phyloP scores from a whole-genome alignment of 2,797 vertebrate species.

The Urophycis tenuis region DNA sequence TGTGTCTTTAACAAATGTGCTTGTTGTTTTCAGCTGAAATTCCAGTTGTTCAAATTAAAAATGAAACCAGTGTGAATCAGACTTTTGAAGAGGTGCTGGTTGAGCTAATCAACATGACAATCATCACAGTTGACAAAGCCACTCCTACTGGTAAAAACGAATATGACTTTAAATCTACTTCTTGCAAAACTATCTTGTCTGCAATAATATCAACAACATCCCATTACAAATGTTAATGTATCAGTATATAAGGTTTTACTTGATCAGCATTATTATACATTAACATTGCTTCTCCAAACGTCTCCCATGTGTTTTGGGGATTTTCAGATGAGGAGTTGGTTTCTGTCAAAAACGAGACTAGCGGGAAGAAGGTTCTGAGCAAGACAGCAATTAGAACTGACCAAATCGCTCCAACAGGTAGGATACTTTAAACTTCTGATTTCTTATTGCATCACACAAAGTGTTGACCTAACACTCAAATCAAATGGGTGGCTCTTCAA shows the following conservation, averaged over 20 bases:
- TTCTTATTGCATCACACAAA: background rate
- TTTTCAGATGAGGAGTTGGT: slow-evolving; percentile 37
- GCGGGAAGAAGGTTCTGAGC: slow-evolving; percentile 30
- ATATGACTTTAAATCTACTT: background rate
- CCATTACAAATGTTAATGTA: background rate
- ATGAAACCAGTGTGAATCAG: slow-evolving; percentile 10
- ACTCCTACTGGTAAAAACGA: slow-evolving; percentile 5
- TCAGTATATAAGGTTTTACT: background rate
- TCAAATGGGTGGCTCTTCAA: background rate
- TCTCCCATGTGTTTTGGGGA: background rate
- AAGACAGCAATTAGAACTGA: slow-evolving; percentile 34
- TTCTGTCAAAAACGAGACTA: slow-evolving; percentile 30
- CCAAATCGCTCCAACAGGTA: slow-evolving; percentile 38
- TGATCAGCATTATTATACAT: background rate
- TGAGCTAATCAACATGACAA: slow-evolving; percentile 7
- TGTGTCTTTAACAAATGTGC: background rate
- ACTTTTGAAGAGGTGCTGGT: background rate
- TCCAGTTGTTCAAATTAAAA: slow-evolving; percentile 3
- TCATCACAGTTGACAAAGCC: slow-evolving; percentile 3
- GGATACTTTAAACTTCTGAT: slow-evolving; percentile 9
- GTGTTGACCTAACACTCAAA: background rate
- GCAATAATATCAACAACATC: too few species aligned
- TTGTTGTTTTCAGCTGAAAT: slow-evolving; percentile 14
- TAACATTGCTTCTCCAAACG: background rate
- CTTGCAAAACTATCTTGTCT: too few species aligned